Evolutionary conservation across 2,888 invertebrate species (phyloP), one percentile per base, ranked within the genome.

Genomic region (Sericinus montela): DNA sequence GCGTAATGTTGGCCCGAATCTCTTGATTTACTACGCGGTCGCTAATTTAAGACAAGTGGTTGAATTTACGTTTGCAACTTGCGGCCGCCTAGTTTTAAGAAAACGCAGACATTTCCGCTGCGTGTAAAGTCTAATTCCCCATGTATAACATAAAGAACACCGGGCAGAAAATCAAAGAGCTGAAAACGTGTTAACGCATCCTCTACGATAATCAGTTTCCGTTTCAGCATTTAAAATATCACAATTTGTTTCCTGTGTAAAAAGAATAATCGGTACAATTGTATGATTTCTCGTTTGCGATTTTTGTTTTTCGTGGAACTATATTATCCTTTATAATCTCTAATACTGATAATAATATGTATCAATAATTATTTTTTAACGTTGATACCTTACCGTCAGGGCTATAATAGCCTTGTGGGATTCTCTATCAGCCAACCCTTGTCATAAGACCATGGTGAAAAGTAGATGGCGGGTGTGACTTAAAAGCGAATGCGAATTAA

Each of bases 1-100:
- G 65, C 73, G 75, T 71, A 73, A 77, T 62, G 65, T 53, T 75
- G 79, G 67, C 72, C 77, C 67, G 64, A 75, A 79, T 80, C 69
- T 68, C 62, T 64, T 81, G 80, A 80, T 82, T 81, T 82, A 80
- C 64, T 58, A 62, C 67, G 54, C 61, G 56, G 58, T 53, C 59
- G 74, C 81, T 80, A 80, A 80, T 78, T 82, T 80, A 72, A 75
- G 76, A 73, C 72, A 69, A 76, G 75, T 77, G 70, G 61, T 66
- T 51, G 65, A 59, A 69, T 74, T 72, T 64, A 65, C 62, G 63
- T 63, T 61, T 56, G 48, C 43, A 56, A 52, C 49, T 54, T 44
- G 38, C 8, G 41, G 23, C 23, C 29, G 29, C 13, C 19, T 16
- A 35, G 44, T 36, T 25, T 36, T 32, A 32, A 3, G 14, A 36